A percentile compares a stretch with the other conserved stretches of the same genome.
Evolutionary conservation across 1,140 invertebrate genomes (phyloP).

Genomic region (Mactra quadrangularis): DNA sequence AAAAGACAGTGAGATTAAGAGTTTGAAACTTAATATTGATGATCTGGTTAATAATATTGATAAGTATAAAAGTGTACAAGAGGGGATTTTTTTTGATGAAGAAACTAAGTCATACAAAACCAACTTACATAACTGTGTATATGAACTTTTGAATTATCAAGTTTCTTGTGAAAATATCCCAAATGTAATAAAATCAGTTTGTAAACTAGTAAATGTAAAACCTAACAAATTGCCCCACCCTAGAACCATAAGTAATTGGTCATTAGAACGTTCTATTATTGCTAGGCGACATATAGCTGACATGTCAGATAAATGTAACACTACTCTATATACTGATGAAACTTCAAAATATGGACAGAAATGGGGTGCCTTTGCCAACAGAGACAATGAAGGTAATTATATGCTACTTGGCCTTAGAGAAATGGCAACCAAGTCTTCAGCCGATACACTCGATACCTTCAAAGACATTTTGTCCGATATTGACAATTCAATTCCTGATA

Average conservation of each 20-base stretch:
- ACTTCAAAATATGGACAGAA: slow-evolving; percentile 29
- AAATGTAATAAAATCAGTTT: too few relatives aligned
- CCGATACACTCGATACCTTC: slow-evolving; percentile 28
- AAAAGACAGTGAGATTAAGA: neutral
- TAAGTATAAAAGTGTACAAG: neutral
- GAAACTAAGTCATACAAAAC: neutral
- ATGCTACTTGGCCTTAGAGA: slow-evolving; percentile 20
- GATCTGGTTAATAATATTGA: neutral
- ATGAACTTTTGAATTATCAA: neutral
- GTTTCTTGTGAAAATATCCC: slow-evolving; percentile 20
- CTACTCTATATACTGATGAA: slow-evolving; percentile 36
- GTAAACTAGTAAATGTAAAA: slow-evolving; percentile 1
- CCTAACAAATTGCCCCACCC: slow-evolving; percentile 9
- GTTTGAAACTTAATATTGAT: neutral
- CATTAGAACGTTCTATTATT: slow-evolving; percentile 28
- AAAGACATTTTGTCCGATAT: slow-evolving; percentile 41
- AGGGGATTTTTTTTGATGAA: neutral
- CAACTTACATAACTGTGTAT: neutral
- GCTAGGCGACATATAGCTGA: slow-evolving; percentile 22
- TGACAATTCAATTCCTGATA: slow-evolving; percentile 5
- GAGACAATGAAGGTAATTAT: slow-evolving; percentile 2
- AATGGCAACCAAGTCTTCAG: slow-evolving; percentile 26
- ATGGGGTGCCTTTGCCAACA: slow-evolving; percentile 5
- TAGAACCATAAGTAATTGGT: slow-evolving; percentile 40
- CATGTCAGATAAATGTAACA: neutral